Base-by-base conservation (phyloP, 2,888 invertebrate genomes). In the Scotopteryx bipunctaria region DNA sequence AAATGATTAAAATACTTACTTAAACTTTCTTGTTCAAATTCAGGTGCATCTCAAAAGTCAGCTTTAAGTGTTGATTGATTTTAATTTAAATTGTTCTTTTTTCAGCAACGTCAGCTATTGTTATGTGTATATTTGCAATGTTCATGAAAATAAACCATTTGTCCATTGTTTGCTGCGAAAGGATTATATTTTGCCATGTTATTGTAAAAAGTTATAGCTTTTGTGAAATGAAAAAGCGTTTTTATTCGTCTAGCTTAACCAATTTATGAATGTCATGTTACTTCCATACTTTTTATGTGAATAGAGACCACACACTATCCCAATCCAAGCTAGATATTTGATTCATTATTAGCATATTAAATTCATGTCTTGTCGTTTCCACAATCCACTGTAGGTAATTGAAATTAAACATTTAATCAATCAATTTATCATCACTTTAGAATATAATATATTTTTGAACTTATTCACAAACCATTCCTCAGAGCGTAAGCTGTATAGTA, bases 81-180 rank as follows among this genome's bases (percentile, higher is more conserved):
- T 74, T 79, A 78, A 77, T 77, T 74, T 76, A 71, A 72, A 50
- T 69, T 76, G 66, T 71, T 76, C 65, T 83, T 81, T 78, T 86
- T 87, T 86, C 86, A 88, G 87, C 82, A 69, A 72, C 73, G 69
- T 76, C 72, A 64, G 86, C 87, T 88, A 86, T 70, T 78, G 81
- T 86, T 73, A 73, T 82, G 79, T 86, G 82, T 86, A 83, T 46
- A 80, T 76, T 81, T 80, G 83, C 86, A 73, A 76, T 76, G 67
- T 73, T 77, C 74, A 69, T 74, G 70, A 67, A 75, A 74, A 57
- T 61, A 76, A 78, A 63, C 69, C 69, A 64, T 74, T 71, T 67
- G 62, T 61, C n/a, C 63, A 50, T 63, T 68, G 72, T 76, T 75
- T 77, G 67, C 83, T 75, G 48, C 13, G 9, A 32, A 57, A 55